phyloP scores from a whole-genome alignment of 2,797 vertebrate genomes.

The Syndactyla subalaris region DNA sequence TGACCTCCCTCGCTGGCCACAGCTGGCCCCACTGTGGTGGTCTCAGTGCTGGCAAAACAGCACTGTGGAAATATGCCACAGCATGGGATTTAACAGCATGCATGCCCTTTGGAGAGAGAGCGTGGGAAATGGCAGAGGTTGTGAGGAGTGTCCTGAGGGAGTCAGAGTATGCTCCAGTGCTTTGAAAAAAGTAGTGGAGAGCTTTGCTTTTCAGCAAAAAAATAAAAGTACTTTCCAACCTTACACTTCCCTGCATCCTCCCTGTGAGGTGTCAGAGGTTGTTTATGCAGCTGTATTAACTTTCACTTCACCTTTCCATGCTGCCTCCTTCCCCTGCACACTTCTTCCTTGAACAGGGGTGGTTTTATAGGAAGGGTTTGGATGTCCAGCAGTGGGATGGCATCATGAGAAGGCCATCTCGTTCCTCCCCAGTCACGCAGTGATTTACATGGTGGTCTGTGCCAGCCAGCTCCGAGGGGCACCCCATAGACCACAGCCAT shows the following conservation, averaged over 20 bases:
- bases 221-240: neutral
- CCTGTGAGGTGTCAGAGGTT: neutral
- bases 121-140: neutral
- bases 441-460: fast-evolving
- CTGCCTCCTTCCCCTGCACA: neutral
- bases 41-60: neutral
- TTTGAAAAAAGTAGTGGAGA: neutral
- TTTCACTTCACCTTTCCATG: neutral
- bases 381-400: neutral
- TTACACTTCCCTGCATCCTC: fast-evolving
- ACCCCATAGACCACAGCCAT: fast-evolving
- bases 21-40: neutral
- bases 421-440: fast-evolving
- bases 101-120: neutral
- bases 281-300: neutral
- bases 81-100: neutral
- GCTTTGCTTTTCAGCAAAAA: neutral
- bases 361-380: neutral
- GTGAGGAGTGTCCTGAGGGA: neutral
- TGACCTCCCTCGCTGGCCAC: neutral
- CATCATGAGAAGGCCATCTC: neutral
- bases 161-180: neutral
- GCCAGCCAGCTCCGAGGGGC: neutral
- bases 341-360: neutral
- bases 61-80: neutral